Evolutionary conservation across 2,113 vertebrate species (phyloP), one percentile per base, ranked within the genome.

Genomic region (Gadus macrocephalus): DNA sequence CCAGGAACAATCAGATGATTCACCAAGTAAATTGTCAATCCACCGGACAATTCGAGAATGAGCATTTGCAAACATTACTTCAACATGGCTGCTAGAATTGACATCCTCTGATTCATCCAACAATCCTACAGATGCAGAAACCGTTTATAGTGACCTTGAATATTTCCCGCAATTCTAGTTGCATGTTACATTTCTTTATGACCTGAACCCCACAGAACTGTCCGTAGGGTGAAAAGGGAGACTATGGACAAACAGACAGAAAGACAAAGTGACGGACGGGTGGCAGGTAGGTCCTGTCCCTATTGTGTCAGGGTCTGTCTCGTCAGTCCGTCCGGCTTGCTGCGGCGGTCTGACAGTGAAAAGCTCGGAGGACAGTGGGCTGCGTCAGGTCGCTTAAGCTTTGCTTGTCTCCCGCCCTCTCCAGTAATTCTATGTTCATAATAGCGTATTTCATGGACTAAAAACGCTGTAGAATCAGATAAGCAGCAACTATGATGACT

Each of bases 291-390:
- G 42, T 49, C 11, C 42, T 69, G 89, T 64, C 89, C 89, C 64
- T 59, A 89, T 89, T 89, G 85, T 81, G 90, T 90, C 90, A 87
- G 56, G 22, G 71, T 60, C 66, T 0, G 73, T 91, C 42, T 83
- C 76, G 67, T 70, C 53, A 68, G 22, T 14, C 70, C 38, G 73
- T 19, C 31, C 8, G 78, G 66, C 38, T 68, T 53, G 42, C 56
- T 49, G 19, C 20, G 12, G 53, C n/a, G 49, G 65, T 53, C 56
- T 75, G 76, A 82, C 60, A 49, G 60, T 67, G 71, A 78, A 78
- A 79, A 83, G 76, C 78, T 75, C 63, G n/a, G 73, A 64, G 60
- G 74, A 67, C 78, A 81, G 85, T 81, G 76, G 73, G 85, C 42
- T 12, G 73, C 88, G 87, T 78, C 89, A 89, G 62, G 68, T 82